A percentile compares a stretch with the other conserved stretches of the same genome.
Conservation (phyloP, 2,888 invertebrate genomes). For the Campaea margaritaria region DNA sequence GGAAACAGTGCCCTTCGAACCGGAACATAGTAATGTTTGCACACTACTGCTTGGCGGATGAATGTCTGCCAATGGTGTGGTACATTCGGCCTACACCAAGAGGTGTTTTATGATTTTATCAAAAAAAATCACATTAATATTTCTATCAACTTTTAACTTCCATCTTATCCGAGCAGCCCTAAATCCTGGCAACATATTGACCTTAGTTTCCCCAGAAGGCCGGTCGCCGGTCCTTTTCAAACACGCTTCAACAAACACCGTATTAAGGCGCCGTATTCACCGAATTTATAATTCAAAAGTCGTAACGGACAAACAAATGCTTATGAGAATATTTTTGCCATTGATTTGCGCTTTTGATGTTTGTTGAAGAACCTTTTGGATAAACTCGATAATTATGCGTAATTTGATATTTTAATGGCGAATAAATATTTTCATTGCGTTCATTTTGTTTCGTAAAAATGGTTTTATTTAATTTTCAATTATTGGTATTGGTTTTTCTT, state of each 20-base stretch:
- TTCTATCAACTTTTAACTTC: not conserved
- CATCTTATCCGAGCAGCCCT: not conserved
- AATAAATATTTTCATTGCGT: not conserved
- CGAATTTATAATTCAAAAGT: constrained; percentile 17
- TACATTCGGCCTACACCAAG: no score
- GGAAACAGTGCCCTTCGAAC: no score
- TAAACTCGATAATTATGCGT: constrained; percentile 9
- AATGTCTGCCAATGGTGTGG: no score
- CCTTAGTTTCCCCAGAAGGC: constrained; percentile 2
- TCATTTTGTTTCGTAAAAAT: no score
- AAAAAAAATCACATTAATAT: no score
- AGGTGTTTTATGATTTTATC: no score
- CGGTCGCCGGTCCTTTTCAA: constrained; percentile 11
- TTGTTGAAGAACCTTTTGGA: not conserved
- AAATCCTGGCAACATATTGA: constrained; percentile 12
- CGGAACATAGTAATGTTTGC: no score
- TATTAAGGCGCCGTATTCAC: constrained; percentile 3
- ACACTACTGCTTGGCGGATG: no score
- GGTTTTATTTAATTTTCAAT: no score
- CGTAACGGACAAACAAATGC: constrained; percentile 1
- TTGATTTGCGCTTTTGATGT: constrained; percentile 22
- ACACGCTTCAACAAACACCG: constrained; percentile 15
- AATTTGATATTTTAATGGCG: constrained; percentile 1
- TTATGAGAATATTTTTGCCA: constrained; percentile 19
- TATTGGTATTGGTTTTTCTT: no score